Evolutionary conservation across 2,888 invertebrate genomes (phyloP).

Genomic region (Malthinus flaveolus): DNA sequence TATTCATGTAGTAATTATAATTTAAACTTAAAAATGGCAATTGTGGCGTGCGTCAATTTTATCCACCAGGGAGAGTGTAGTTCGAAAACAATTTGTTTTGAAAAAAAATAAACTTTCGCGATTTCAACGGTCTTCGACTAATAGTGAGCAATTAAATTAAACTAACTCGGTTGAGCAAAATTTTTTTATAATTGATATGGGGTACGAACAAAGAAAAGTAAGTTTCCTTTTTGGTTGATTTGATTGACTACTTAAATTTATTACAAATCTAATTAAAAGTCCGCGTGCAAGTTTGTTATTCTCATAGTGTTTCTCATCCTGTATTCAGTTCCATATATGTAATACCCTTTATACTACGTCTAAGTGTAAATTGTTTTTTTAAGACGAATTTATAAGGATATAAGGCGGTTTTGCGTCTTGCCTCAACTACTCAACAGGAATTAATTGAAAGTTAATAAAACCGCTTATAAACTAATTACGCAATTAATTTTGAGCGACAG

Average conservation of each 20-base stretch:
- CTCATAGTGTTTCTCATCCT: constrained; percentile 39
- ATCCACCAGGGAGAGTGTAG: too few relatives aligned
- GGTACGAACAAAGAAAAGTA: constrained; percentile 15
- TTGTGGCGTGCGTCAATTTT: too few relatives aligned
- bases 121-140: neutral
- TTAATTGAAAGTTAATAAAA: constrained; percentile 53
- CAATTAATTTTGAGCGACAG: constrained; percentile 45
- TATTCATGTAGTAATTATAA: too few relatives aligned
- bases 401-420: constrained; percentile 38
- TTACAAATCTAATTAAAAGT: constrained; percentile 52
- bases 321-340: constrained; percentile 47
- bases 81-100: neutral
- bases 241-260: constrained; percentile 54
- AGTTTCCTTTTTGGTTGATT: constrained; percentile 46
- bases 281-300: constrained; percentile 47
- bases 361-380: constrained; percentile 55
- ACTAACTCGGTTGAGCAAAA: neutral
- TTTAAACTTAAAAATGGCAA: too few relatives aligned
- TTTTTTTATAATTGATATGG: constrained; percentile 3
- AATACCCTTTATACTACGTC: constrained; percentile 43
- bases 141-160: neutral
- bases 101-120: neutral
- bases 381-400: constrained; percentile 46
- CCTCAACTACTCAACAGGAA: constrained; percentile 40
- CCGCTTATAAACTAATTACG: constrained; percentile 52